phyloP scores from a whole-genome alignment of 2,888 invertebrate genomes.

The Zygogramma bicolorata region DNA sequence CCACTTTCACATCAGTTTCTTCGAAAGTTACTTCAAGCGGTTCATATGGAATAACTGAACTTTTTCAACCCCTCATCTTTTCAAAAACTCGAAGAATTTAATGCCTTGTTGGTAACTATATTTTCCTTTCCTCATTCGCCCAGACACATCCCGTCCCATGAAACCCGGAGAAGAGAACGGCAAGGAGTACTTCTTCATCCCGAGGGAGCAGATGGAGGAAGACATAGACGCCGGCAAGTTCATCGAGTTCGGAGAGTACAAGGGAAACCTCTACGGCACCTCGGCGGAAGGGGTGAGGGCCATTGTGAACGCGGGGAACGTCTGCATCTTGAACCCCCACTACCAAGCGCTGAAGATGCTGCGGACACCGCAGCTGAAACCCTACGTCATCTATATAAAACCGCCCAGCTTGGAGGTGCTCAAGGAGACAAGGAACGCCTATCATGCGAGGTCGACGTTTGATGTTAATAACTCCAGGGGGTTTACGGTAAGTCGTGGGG shows the following conservation, averaged over 20 bases:
- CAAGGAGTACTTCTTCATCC: slow-evolving; percentile 92
- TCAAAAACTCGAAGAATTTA: too few species aligned
- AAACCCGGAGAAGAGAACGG: slow-evolving; percentile 91
- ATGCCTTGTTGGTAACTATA: background rate
- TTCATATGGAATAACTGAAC: too few species aligned
- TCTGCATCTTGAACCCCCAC: slow-evolving; percentile 94
- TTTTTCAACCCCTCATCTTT: too few species aligned
- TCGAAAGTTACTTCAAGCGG: too few species aligned
- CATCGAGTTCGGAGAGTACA: slow-evolving; percentile 96
- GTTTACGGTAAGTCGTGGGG: slow-evolving; percentile 85
- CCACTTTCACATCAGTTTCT: too few species aligned
- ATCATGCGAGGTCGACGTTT: slow-evolving; percentile 91
- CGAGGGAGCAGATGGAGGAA: slow-evolving; percentile 88
- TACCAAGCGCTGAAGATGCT: slow-evolving; percentile 96
- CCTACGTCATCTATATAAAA: slow-evolving; percentile 92
- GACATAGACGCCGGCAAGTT: slow-evolving; percentile 88
- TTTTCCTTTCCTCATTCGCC: background rate
- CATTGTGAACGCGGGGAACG: slow-evolving; percentile 76
- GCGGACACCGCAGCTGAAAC: slow-evolving; percentile 90
- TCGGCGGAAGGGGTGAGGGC: slow-evolving; percentile 90
- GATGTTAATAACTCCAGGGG: slow-evolving; percentile 91
- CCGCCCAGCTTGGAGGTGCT: slow-evolving; percentile 88
- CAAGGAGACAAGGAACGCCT: slow-evolving; percentile 83
- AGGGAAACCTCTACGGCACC: slow-evolving; percentile 91
- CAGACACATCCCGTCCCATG: slow-evolving; percentile 90